Percentiles rank a stretch among this genome's conserved stretches.
These are phyloP conservation scores for Dissostichus mawsoni DNA, from an alignment of 2,113 vertebrate genomes.

Conservation along the genomic window DNA sequence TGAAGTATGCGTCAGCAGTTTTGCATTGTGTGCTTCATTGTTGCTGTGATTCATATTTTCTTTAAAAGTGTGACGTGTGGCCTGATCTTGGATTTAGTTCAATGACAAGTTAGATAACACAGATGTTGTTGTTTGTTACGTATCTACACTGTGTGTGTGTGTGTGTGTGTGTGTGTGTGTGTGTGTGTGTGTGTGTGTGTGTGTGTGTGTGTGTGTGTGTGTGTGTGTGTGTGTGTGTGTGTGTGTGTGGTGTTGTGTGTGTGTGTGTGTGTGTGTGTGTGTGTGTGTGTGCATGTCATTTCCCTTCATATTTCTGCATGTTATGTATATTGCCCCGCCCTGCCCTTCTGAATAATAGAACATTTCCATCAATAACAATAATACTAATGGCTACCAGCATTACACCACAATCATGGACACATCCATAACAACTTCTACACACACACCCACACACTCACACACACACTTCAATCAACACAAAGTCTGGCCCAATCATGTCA, in stretches of 20 bases:
- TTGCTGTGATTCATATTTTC: constrained; percentile 59
- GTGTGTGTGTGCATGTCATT: constrained; percentile 19
- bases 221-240: too few species aligned
- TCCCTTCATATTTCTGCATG: constrained; percentile 50
- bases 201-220: too few species aligned
- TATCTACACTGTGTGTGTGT: constrained; percentile 4
- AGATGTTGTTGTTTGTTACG: constrained; percentile 33
- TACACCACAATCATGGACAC: constrained; percentile 69
- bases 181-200: too few species aligned
- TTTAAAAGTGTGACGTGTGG: constrained; percentile 37
- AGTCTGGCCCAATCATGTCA: constrained; percentile 82
- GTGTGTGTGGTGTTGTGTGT: background rate
- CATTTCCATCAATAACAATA: constrained; percentile 82
- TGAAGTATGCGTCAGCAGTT: constrained; percentile 43
- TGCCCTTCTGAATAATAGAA: constrained; percentile 71
- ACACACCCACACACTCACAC: constrained; percentile 11
- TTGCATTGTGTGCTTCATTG: constrained; percentile 26
- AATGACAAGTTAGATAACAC: constrained; percentile 47
- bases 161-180: background rate
- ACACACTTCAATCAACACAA: constrained; percentile 78
- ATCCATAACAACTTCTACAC: constrained; percentile 64
- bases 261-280: background rate
- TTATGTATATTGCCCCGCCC: constrained; percentile 52
- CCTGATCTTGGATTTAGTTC: constrained; percentile 27
- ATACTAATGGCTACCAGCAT: constrained; percentile 74